A percentile compares a stretch with the other conserved stretches of the same genome.
These are phyloP conservation scores for Anas platyrhynchos DNA, from an alignment of 2,113 vertebrate species.

Conservation along the genomic window DNA sequence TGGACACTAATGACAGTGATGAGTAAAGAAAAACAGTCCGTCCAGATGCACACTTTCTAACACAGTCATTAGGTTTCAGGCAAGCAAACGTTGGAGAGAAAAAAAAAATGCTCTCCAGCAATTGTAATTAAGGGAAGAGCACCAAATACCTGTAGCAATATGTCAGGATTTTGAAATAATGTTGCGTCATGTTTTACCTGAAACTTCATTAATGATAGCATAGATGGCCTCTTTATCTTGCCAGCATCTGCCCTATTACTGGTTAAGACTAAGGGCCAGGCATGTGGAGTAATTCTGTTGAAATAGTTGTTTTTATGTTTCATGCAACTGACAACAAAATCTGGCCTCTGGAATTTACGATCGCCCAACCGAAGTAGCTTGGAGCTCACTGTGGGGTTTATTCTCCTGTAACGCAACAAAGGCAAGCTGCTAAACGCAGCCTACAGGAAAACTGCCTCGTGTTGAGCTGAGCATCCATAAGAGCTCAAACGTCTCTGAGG, in stretches of 20 bases:
- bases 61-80: neutral
- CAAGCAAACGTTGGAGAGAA: constrained; percentile 14
- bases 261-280: constrained; percentile 57
- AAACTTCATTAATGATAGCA: constrained; percentile 73
- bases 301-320: constrained; percentile 68
- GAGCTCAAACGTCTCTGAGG: neutral
- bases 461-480: neutral
- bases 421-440: constrained; percentile 7
- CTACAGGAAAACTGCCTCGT: neutral
- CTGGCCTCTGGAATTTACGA: constrained; percentile 51
- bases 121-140: constrained; percentile 66
- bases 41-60: constrained; percentile 36
- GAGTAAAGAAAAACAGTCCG: neutral
- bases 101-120: constrained; percentile 57
- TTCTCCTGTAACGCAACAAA: constrained; percentile 13
- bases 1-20: neutral
- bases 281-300: constrained; percentile 67
- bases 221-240: constrained; percentile 68
- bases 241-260: constrained; percentile 64
- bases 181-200: constrained; percentile 72
- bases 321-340: constrained; percentile 55
- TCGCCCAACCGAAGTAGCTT: constrained; percentile 26
- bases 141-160: constrained; percentile 65
- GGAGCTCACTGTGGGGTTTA: constrained; percentile 37
- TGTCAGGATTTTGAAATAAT: constrained; percentile 70